Base-by-base conservation (phyloP, 2,888 invertebrate genomes). In the Pandemis cinnamomeana region DNA sequence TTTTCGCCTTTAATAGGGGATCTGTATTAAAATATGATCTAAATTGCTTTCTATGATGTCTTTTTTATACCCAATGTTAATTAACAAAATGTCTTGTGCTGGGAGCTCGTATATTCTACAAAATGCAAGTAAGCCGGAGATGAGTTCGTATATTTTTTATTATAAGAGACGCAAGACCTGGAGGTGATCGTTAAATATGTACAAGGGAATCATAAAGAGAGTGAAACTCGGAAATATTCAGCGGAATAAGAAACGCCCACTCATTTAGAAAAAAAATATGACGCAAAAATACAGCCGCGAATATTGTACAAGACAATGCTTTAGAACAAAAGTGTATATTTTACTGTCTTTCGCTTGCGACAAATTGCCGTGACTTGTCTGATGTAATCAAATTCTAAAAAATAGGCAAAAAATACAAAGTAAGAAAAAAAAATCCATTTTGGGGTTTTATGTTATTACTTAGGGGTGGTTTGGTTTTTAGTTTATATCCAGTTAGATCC, bases 191-290 rank as follows among this genome's bases (percentile, higher is more conserved):
- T 86, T 84, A 85, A 85, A 85, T 84, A 87, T 87, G 84, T 84
- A 87, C 84, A 80, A 84, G 78, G 82, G 80, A 81, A 84, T 84
- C 84, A 87, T 84, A 83, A 81, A 81, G 80, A 79, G 80, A 81
- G 81, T 73, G 78, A 77, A 81, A 77, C 80, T 81, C 81, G 86
- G 75, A 85, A 88, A 87, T 85, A 88, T 86, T 87, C 82, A 86
- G 79, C 72, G 71, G 73, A 77, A 73, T 72, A 67, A 75, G 75
- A 15, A 71, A 76, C 68, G 72, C 74, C 67, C 71, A 63, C 75
- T 76, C 73, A 72, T 78, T 75, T 73, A 63, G 69, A 58, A 74
- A 77, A 77, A 76, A 77, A 78, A 77, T 76, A 79, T 77, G 75
- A 77, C 78, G 77, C 72, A 58, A 67, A 64, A 77, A 75, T 71